Evolutionary conservation across 2,113 vertebrate species (phyloP), one percentile per base, ranked within the genome.

Genomic region (Macaca mulatta): DNA sequence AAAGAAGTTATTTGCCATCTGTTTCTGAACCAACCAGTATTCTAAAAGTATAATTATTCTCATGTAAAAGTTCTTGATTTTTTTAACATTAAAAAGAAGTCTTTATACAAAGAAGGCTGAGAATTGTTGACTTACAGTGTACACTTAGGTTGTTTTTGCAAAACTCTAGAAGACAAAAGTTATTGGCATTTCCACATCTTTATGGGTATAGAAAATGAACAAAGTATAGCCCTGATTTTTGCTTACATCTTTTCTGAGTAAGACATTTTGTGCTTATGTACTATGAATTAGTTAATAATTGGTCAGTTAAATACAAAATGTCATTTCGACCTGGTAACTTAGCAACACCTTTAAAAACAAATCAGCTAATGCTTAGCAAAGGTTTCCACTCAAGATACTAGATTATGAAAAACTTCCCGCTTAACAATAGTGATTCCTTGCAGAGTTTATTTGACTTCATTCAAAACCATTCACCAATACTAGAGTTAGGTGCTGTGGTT

Each of bases 11-110:
- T 75, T 80, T 88, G 61, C n/a, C 40, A 79, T 61, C 48, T 72
- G 67, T 74, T 96, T 96, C 70, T 95, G 40, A 90, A 88, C 27
- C 45, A 92, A 83, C 64, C 27, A 50, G 48, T 77, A 75, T 94
- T 67, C 30, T 11, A 78, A 89, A 90, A 87, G 38, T 95, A 84
- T 22, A 43, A 79, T 67, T 81, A 61, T 69, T 89, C 45, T 97
- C 81, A 90, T 3, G 67, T 45, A 40, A n/a, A 94, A 90, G 57
- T 81, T 70, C 25, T 69, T 87, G 32, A 22, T 7, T 43, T n/a
- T 92, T 61, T 90, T 81, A 82, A 70, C n/a, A 45, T 74, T 78
- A 72, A 57, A 88, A 85, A 59, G 38, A 82, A 89, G n/a, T n/a
- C 35, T 79, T 72, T 70, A 40, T 38, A 74, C 32, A 45, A 57